Conservation (phyloP, 2,797 vertebrate species). For the Pygocentrus nattereri region DNA sequence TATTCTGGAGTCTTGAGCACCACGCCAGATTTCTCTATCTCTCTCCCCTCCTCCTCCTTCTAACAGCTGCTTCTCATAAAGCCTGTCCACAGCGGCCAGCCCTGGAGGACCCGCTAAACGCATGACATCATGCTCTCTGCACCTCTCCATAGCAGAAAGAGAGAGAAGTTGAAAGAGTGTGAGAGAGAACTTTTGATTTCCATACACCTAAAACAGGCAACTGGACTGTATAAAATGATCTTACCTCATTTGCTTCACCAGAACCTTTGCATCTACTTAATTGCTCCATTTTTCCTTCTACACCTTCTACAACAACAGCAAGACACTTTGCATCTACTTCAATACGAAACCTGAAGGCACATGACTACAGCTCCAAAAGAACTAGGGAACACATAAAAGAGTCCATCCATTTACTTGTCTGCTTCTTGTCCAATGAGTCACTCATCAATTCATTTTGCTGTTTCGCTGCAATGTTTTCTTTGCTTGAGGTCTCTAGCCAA, state of each 20-base stretch:
- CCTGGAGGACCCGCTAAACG: slow-evolving; percentile 68
- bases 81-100: slow-evolving; percentile 66
- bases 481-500: neutral
- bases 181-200: slow-evolving; percentile 63
- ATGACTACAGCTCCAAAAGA: neutral
- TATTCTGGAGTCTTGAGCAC: slow-evolving; percentile 40
- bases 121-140: slow-evolving; percentile 76
- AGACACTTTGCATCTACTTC: neutral
- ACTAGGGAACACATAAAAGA: neutral
- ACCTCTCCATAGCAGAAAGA: slow-evolving; percentile 48
- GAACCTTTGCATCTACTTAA: neutral
- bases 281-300: neutral
- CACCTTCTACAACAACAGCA: neutral
- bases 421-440: neutral
- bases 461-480: slow-evolving; percentile 1
- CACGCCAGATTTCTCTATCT: slow-evolving; percentile 32
- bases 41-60: slow-evolving; percentile 48
- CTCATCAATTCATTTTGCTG: neutral
- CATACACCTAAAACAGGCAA: slow-evolving; percentile 72
- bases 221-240: slow-evolving; percentile 27
- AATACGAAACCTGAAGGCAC: neutral
- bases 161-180: neutral
- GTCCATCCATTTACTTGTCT: neutral
- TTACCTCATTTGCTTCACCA: slow-evolving; percentile 45
- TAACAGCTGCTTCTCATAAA: slow-evolving; percentile 85